These are phyloP conservation scores for Saguinus oedipus DNA, from an alignment of 2,797 vertebrate species.

Conservation along the genomic window DNA sequence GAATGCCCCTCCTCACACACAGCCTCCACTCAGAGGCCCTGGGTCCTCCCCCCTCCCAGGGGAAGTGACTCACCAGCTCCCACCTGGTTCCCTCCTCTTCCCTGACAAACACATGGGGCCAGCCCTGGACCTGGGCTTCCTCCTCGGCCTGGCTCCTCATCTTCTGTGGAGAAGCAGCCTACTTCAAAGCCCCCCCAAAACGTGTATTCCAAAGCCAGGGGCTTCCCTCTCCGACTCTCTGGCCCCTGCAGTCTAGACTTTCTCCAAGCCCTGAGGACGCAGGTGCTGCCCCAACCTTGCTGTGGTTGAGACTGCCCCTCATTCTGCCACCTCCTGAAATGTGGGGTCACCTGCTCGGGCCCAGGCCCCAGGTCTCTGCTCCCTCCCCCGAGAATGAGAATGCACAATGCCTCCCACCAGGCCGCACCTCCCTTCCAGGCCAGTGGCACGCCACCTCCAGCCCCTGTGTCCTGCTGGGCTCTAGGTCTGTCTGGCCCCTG, in stretches of 20 bases:
- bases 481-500: background rate
- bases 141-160: background rate
- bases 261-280: background rate
- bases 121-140: conserved; percentile 35
- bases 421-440: background rate
- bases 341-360: background rate
- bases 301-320: background rate
- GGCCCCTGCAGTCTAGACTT: background rate
- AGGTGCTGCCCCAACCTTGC: background rate
- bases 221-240: background rate
- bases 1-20: conserved; percentile 43
- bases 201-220: background rate
- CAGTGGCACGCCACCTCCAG: background rate
- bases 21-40: conserved; percentile 46
- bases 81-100: conserved; percentile 21
- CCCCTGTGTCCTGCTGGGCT: background rate
- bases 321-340: background rate
- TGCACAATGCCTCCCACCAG: too few species aligned
- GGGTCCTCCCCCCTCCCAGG: conserved; percentile 16
- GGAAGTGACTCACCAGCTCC: conserved; percentile 76
- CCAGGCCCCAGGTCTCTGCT: background rate
- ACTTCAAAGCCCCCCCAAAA: background rate
- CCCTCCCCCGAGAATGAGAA: background rate
- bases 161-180: background rate
- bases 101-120: background rate